Evolutionary conservation across 1,140 invertebrate species (phyloP), one percentile per base, ranked within the genome.

Genomic region (Papilio polytes): DNA sequence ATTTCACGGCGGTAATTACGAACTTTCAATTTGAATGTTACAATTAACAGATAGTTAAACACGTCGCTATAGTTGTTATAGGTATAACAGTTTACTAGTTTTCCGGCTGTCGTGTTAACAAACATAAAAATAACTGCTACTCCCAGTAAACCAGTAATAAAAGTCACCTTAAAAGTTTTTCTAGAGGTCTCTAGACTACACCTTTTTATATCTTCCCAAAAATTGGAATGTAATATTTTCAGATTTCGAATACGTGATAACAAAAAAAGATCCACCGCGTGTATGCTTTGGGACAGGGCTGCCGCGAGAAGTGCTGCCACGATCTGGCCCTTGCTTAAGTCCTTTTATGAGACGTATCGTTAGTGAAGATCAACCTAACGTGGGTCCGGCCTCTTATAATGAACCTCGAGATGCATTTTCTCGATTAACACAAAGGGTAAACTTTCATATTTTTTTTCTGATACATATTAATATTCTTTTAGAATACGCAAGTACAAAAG

Each of bases 171-270:
- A 7, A 41, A 18, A 13, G 6, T 56, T 20, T 9, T 9, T 20
- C n/a, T 18, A 18, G 18, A 51, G 48, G 1, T 56, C 18, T n/a
- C 18, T 56, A 3, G 9, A 9, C 20, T 9, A 41, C 7, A 2
- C 10, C 12, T 9, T 63, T 63, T 63, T 63, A 31, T 3, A 22
- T 56, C 8, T 6, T 2, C 6, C 6, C 6, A 1, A 18, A 56
- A 20, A 56, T 1, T 1, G 20, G n/a, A 56, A 56, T 56, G n/a
- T n/a, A 20, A 8, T 20, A 56, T 20, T 56, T 18, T n/a, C 77
- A 94, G 93, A 92, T 87, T 94, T 94, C 78, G 92, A 94, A 83
- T 94, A 94, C 79, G 90, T 93, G 1, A 92, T 94, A 18, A 93
- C 87, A 9, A 90, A 94, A 79, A 90, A 94, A 63, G 79, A 78